These are phyloP conservation scores for Eufriesea mexicana DNA, from an alignment of 1,140 invertebrate genomes.

Conservation along the genomic window DNA sequence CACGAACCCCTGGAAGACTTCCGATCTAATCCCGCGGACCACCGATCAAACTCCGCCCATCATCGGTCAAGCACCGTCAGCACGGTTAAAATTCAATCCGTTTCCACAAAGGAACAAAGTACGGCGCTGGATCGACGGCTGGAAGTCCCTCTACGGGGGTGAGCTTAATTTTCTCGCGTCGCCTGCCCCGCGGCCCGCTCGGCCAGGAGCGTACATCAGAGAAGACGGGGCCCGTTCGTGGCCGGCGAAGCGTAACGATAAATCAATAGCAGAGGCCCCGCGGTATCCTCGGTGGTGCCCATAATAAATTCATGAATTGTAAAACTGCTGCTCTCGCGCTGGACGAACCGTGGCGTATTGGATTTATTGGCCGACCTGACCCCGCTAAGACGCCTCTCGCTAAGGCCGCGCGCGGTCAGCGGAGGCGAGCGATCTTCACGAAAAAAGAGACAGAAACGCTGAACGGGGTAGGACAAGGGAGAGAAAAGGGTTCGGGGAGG, in stretches of 20 bases:
- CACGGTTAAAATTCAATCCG: neutral
- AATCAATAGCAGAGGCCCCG: conserved; percentile 78
- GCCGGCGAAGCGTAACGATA: conserved; percentile 75
- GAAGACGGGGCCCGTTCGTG: conserved; percentile 50
- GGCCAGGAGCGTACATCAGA: conserved; percentile 56
- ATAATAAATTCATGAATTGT: conserved; percentile 83
- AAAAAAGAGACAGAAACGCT: conserved; percentile 47
- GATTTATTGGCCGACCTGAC: conserved; percentile 81
- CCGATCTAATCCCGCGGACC: no score
- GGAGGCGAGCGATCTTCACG: conserved; percentile 51
- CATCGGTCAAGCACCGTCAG: no score
- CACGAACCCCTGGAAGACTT: no score
- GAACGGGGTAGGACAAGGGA: neutral
- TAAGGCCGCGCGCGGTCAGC: conserved; percentile 25
- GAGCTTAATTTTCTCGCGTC: conserved; percentile 61
- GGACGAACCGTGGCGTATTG: conserved; percentile 81
- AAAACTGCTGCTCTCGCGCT: conserved; percentile 78
- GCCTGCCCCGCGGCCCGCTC: conserved; percentile 19
- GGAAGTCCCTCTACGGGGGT: conserved; percentile 26
- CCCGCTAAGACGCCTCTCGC: conserved; percentile 74
- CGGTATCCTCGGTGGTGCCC: conserved; percentile 74
- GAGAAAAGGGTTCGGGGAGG: neutral
- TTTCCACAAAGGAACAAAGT: conserved; percentile 13
- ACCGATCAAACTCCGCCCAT: neutral
- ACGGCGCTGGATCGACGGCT: neutral